Conservation (phyloP, 2,888 invertebrate species). For the Halocaridina rubra region DNA sequence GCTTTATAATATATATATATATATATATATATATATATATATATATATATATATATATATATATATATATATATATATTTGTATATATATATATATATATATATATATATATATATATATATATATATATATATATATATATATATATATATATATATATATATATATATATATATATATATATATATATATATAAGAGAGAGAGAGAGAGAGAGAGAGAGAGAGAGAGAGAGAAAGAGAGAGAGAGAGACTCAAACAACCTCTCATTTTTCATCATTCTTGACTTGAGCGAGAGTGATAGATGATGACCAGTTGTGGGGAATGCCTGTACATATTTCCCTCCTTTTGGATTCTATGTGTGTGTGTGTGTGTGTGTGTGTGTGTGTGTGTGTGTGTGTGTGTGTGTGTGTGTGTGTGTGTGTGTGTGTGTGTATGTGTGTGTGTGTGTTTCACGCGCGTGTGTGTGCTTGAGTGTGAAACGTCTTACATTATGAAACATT, state of each 20-base stretch:
- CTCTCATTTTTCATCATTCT: conserved; percentile 47
- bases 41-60: background rate
- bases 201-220: background rate
- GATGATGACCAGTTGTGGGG: conserved; percentile 34
- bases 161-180: background rate
- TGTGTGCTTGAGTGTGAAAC: no score
- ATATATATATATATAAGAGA: background rate
- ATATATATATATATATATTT: background rate
- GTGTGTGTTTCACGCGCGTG: background rate
- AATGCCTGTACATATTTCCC: no score
- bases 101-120: background rate
- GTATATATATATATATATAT: background rate
- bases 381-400: background rate
- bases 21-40: background rate
- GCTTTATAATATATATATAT: background rate
- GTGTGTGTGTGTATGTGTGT: background rate
- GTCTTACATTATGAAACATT: no score
- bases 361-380: background rate
- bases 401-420: background rate
- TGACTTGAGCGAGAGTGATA: conserved; percentile 45
- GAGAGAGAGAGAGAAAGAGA: background rate
- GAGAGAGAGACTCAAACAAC: background rate
- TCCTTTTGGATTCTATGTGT: conserved; percentile 2
- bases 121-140: background rate
- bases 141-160: background rate